Base-by-base conservation (phyloP, 2,797 vertebrate species). In the Sebastes alutus region DNA sequence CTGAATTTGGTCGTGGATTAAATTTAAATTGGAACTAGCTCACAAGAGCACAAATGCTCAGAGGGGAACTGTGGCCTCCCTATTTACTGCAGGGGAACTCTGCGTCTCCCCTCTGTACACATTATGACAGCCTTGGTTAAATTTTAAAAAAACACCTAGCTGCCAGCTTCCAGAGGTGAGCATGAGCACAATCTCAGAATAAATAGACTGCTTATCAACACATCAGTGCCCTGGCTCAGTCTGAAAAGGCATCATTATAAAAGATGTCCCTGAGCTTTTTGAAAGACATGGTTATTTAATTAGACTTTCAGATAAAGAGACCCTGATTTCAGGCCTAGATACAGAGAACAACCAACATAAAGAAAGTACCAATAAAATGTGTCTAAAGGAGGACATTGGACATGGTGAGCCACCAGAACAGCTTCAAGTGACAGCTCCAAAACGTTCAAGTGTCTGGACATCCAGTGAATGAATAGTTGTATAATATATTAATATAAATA, bases 231-330 rank as follows among this genome's bases (percentile, higher is more conserved):
- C 52, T n/a, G 16, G 38, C 64, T 79, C 23, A 30, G 52, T 62
- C 69, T 85, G 73, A 73, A 85, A 81, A 75, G 23, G 42, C 18
- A 30, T 82, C 69, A 9, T 65, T 81, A 82, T 29, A 86, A 88
- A 88, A 64, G 68, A 38, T 62, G 72, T 72, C 81, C 84, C 78
- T 85, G 75, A 81, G 69, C 67, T 30, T 69, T 25, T 42, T 67
- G 18, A 67, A 33, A 68, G 54, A 69, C 56, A 69, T 12, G 18
- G 27, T 70, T 64, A 83, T 78, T 76, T 79, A 69, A 87, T 78
- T 27, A 75, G 58, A 77, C 46, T 77, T 78, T 14, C 52, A 56
- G 33, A 80, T 78, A 65, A 81, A 83, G 61, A 59, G 46, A 61
- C 38, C 10, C 16, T 55, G 35, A 68, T 71, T 80, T 71, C 68